Conservation (phyloP, 2,797 vertebrate genomes). For the Ataeniobius toweri region DNA sequence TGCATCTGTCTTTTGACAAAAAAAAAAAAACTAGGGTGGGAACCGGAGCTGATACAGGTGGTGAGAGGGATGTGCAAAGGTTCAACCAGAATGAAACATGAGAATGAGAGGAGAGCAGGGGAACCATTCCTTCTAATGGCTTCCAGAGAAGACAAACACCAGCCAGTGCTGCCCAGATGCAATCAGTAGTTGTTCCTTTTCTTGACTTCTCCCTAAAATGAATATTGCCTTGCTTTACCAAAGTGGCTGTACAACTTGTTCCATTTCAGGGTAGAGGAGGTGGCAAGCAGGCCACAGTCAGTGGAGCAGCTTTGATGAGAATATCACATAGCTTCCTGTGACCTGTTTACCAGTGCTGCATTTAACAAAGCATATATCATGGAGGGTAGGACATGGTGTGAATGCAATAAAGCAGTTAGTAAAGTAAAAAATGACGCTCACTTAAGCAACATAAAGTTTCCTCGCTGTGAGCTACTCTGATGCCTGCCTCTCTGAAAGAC, state of each 20-base stretch:
- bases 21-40: constrained; percentile 55
- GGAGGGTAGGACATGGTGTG: constrained; percentile 53
- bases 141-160: constrained; percentile 74
- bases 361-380: constrained; percentile 70
- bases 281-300: constrained; percentile 61
- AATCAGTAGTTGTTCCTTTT: constrained; percentile 54
- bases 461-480: constrained; percentile 55
- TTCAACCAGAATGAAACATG: constrained; percentile 55
- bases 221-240: constrained; percentile 69
- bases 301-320: constrained; percentile 67
- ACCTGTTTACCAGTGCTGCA: constrained; percentile 77
- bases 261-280: constrained; percentile 54
- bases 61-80: constrained; percentile 59
- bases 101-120: constrained; percentile 46
- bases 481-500: constrained; percentile 40
- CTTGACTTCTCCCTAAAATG: constrained; percentile 42
- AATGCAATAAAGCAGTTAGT: constrained; percentile 58
- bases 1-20: constrained; percentile 41
- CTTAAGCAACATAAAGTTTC: constrained; percentile 52
- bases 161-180: constrained; percentile 59
- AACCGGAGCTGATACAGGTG: constrained; percentile 70
- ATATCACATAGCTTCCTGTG: constrained; percentile 74
- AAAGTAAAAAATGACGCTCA: constrained; percentile 50
- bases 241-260: constrained; percentile 68
- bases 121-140: constrained; percentile 67